These are phyloP conservation scores for Pararge aegeria DNA, from an alignment of 1,140 invertebrate genomes.

Conservation along the genomic window DNA sequence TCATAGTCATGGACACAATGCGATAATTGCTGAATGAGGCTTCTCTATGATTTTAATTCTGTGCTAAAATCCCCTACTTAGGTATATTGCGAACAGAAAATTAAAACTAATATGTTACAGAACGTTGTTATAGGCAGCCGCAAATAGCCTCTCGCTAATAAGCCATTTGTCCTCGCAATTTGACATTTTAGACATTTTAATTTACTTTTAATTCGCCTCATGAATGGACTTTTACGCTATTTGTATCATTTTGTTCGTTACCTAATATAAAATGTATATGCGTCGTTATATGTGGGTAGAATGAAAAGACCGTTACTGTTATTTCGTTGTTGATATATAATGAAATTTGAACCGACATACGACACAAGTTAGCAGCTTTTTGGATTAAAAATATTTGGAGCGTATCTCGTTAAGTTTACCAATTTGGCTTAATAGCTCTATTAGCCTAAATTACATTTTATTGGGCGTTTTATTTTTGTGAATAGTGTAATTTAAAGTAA, in stretches of 20 bases:
- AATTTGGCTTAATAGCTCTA: background rate
- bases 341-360: constrained; percentile 9
- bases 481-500: too few relatives aligned
- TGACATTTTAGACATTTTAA: constrained; percentile 73
- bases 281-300: constrained; percentile 56
- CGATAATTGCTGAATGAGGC: too few relatives aligned
- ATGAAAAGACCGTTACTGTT: constrained; percentile 36
- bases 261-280: constrained; percentile 68
- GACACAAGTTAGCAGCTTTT: constrained; percentile 7
- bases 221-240: constrained; percentile 74
- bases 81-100: too few relatives aligned
- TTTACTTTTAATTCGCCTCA: constrained; percentile 71
- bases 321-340: constrained; percentile 37
- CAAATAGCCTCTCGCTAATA: constrained; percentile 28
- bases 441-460: background rate
- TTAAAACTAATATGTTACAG: constrained; percentile 22
- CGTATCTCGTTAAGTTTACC: constrained; percentile 4
- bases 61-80: too few relatives aligned
- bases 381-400: constrained; percentile 4
- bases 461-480: too few relatives aligned
- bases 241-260: constrained; percentile 75
- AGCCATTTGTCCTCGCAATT: constrained; percentile 54
- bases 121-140: constrained; percentile 38
- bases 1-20: too few relatives aligned
- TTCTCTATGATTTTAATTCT: too few relatives aligned